Evolutionary conservation across 2,113 vertebrate genomes (phyloP).

Genomic region (Jaculus jaculus): DNA sequence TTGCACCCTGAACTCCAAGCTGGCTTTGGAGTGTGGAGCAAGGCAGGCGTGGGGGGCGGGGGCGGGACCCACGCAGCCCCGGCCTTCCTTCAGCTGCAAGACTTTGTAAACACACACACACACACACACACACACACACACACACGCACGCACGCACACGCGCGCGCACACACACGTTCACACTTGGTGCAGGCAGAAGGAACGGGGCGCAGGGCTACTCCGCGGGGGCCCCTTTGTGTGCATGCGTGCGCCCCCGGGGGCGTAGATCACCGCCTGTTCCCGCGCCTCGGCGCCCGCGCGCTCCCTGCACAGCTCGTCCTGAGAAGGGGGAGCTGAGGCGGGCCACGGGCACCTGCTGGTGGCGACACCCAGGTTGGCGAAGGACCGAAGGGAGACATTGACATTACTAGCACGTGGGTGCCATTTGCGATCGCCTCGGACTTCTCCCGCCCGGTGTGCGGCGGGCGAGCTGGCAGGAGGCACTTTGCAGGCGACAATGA

Average conservation of each 20-base stretch:
- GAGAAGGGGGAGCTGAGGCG: too few species aligned
- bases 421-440: conserved; percentile 73
- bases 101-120: conserved; percentile 25
- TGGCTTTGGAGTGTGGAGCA: too few species aligned
- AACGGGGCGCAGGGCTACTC: background rate
- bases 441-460: conserved; percentile 66
- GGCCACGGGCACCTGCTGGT: conserved; percentile 71
- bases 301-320: conserved; percentile 1
- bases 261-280: background rate
- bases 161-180: background rate
- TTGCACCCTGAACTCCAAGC: too few species aligned
- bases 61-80: conserved; percentile 26
- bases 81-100: background rate
- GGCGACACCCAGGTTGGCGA: conserved; percentile 32
- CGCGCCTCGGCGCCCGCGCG: background rate
- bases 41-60: background rate
- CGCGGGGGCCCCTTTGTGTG: background rate
- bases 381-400: conserved; percentile 80
- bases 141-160: too few species aligned
- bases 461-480: conserved; percentile 77
- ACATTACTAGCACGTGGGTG: conserved; percentile 87
- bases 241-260: background rate
- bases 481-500: conserved; percentile 85
- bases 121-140: background rate
- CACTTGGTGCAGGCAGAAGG: background rate